A percentile compares a stretch with the other conserved stretches of the same genome.
Conservation (phyloP, 2,797 vertebrate species). For the Liasis olivaceus region DNA sequence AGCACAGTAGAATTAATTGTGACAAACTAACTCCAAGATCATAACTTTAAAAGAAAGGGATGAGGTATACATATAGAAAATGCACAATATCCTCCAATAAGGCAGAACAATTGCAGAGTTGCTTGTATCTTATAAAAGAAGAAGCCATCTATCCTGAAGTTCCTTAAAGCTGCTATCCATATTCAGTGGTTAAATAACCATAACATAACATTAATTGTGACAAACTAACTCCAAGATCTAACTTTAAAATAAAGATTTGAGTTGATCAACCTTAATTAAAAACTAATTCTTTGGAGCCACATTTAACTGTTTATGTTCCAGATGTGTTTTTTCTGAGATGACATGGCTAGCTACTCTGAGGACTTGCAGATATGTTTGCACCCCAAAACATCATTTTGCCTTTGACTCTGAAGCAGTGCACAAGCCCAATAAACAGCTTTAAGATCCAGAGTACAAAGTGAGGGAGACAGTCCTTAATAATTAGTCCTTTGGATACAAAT, state of each 20-base stretch:
- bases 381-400: background rate
- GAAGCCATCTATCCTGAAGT: background rate
- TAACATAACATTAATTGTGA: background rate
- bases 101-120: background rate
- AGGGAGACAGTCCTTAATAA: background rate
- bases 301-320: background rate
- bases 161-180: background rate
- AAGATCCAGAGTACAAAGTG: background rate
- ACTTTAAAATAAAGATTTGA: too few species aligned
- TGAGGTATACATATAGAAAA: background rate
- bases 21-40: background rate
- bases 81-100: background rate
- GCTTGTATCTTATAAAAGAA: background rate
- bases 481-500: background rate
- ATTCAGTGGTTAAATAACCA: background rate
- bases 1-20: background rate
- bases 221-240: too few species aligned
- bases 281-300: background rate
- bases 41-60: background rate
- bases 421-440: background rate
- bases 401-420: background rate
- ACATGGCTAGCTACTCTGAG: background rate
- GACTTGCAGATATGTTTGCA: background rate
- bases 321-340: background rate
- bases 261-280: background rate